Percentiles rank a stretch among this genome's conserved stretches.
phyloP scores from a whole-genome alignment of 2,888 invertebrate species.

The Spodoptera picta region DNA sequence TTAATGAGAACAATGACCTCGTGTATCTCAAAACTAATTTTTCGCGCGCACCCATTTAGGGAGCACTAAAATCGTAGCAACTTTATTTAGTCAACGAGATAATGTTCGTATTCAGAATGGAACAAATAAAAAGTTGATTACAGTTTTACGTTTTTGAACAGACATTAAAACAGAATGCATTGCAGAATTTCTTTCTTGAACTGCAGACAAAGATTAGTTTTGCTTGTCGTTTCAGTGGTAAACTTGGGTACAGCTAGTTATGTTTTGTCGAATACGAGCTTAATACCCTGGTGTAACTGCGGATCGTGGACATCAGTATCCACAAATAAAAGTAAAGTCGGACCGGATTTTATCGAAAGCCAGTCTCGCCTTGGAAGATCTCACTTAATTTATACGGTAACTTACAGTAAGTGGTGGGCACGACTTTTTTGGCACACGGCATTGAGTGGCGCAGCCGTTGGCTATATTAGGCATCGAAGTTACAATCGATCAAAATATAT shows the following conservation, averaged over 20 bases:
- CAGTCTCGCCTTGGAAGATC: conserved; percentile 70
- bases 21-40: conserved; percentile 8
- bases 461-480: conserved; percentile 69
- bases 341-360: conserved; percentile 75
- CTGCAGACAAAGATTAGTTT: conserved; percentile 12
- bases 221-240: conserved; percentile 7
- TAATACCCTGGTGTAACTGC: conserved; percentile 55
- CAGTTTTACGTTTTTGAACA: conserved; percentile 10
- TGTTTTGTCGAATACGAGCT: conserved; percentile 31
- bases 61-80: conserved; percentile 14
- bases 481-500: conserved; percentile 60
- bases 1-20: conserved; percentile 30
- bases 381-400: conserved; percentile 70
- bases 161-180: conserved; percentile 18
- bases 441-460: conserved; percentile 65
- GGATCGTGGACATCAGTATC: conserved; percentile 57
- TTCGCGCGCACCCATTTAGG: neutral
- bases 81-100: conserved; percentile 9
- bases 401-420: conserved; percentile 62
- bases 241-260: conserved; percentile 25
- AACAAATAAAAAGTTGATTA: conserved; percentile 3
- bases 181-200: conserved; percentile 29
- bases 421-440: conserved; percentile 76
- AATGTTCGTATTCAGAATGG: conserved; percentile 6
- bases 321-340: conserved; percentile 66